Conservation (phyloP, 2,797 vertebrate genomes). For the Sebastiscus tertius region DNA sequence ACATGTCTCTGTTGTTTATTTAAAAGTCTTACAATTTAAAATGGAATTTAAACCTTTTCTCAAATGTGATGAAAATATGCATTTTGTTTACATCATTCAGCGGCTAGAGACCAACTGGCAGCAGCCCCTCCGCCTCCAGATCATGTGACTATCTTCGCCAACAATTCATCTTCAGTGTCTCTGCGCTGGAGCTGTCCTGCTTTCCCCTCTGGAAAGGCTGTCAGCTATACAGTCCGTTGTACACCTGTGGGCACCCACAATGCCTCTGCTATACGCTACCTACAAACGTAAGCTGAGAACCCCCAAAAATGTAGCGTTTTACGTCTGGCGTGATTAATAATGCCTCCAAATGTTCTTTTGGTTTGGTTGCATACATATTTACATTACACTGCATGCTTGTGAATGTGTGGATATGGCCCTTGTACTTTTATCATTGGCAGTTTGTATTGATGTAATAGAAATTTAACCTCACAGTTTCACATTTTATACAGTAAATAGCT, state of each 20-base stretch:
- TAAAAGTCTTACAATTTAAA: background rate
- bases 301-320: background rate
- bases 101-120: conserved; percentile 89
- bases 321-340: background rate
- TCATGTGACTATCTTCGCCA: conserved; percentile 88
- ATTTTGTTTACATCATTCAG: conserved; percentile 71
- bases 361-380: background rate
- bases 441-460: background rate
- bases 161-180: conserved; percentile 88
- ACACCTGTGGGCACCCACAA: conserved; percentile 93
- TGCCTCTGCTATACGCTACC: conserved; percentile 89
- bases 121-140: conserved; percentile 91
- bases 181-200: conserved; percentile 93
- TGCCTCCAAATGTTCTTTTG: background rate
- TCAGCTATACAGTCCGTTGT: conserved; percentile 95
- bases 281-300: conserved; percentile 89
- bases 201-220: conserved; percentile 86
- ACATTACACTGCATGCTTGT: background rate
- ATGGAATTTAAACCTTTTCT: background rate
- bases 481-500: background rate
- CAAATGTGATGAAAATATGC: background rate
- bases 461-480: background rate
- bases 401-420: background rate
- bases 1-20: background rate
- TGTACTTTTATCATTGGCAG: background rate